Evolutionary conservation across 2,888 invertebrate species (phyloP).

Genomic region (Agriotes lineatus): DNA sequence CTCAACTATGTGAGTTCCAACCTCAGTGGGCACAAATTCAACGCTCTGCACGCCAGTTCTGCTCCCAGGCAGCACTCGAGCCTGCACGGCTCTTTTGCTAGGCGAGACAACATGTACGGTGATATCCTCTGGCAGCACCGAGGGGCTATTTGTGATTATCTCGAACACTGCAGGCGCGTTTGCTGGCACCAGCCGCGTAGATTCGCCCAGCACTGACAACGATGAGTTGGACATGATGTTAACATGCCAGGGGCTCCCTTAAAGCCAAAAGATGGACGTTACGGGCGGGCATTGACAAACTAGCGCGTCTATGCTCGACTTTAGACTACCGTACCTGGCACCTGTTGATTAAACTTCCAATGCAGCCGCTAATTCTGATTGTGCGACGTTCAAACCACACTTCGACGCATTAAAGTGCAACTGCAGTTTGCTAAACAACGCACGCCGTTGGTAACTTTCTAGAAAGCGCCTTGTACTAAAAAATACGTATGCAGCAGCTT

Average conservation of each 20-base stretch:
- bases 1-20: conserved; percentile 95
- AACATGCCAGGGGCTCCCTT: conserved; percentile 96
- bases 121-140: conserved; percentile 70
- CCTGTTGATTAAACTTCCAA: conserved; percentile 41
- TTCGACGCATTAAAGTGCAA: conserved; percentile 18
- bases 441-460: conserved; percentile 36
- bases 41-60: conserved; percentile 83
- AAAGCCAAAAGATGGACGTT: conserved; percentile 53
- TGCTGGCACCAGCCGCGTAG: conserved; percentile 90
- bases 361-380: conserved; percentile 11
- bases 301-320: conserved; percentile 14
- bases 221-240: conserved; percentile 85
- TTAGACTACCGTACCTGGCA: conserved; percentile 41
- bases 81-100: conserved; percentile 84
- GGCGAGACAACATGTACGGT: conserved; percentile 84
- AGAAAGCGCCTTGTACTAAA: conserved; percentile 39
- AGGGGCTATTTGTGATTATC: conserved; percentile 77
- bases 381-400: conserved; percentile 30
- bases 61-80: conserved; percentile 85
- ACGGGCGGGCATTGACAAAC: conserved; percentile 4
- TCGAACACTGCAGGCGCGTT: conserved; percentile 92
- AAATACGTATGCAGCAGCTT: conserved; percentile 32
- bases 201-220: conserved; percentile 87
- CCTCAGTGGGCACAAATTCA: conserved; percentile 93
- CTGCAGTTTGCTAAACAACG: conserved; percentile 16